Base-by-base conservation (phyloP, 2,113 vertebrate species). In the Sprattus sprattus region DNA sequence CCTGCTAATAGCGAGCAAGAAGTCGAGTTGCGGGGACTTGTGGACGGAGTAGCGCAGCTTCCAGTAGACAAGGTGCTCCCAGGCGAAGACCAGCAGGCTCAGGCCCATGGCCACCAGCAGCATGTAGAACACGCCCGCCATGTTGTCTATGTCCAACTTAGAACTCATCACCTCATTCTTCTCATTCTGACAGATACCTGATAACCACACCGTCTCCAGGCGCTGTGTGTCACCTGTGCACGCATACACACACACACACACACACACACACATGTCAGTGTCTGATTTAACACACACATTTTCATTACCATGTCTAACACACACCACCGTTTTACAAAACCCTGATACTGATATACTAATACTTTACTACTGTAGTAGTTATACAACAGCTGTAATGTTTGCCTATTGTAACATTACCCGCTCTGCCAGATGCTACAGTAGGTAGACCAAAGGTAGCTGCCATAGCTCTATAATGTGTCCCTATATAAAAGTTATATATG, bases 71-170 rank as follows among this genome's bases (percentile, higher is more conserved):
- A 99, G 94, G 87, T 99, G 98, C 86, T 99, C 98, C 97, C 97
- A 99, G 90, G 98, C 97, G 0, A 99, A 99, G 88, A 99, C 98
- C 90, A 99, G 95, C 90, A 99, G 92, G 89, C 98, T 99, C 89
- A 99, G 96, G 83, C 98, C 98, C 98, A 99, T 99, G 91, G 98
- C 98, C 92, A 99, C 98, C 4, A 99, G 93, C 89, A 99, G 95
- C 98, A 99, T 99, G 92, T 99, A 99, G 95, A 99, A 99, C 87
- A 99, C 98, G 0, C 98, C 98, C 0, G 98, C 98, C 98, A 99
- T 99, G 96, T 99, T 99, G 94, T 99, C 98, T 0, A 99, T 98
- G 93, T 99, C 98, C 93, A 99, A 91, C 91, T 99, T 99, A 92
- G 97, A 98, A 95, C 98, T 99, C 96, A 99, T 99, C 89, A 98